Evolutionary conservation across 2,113 vertebrate species (phyloP).

Genomic region (Stigmatopora nigra): DNA sequence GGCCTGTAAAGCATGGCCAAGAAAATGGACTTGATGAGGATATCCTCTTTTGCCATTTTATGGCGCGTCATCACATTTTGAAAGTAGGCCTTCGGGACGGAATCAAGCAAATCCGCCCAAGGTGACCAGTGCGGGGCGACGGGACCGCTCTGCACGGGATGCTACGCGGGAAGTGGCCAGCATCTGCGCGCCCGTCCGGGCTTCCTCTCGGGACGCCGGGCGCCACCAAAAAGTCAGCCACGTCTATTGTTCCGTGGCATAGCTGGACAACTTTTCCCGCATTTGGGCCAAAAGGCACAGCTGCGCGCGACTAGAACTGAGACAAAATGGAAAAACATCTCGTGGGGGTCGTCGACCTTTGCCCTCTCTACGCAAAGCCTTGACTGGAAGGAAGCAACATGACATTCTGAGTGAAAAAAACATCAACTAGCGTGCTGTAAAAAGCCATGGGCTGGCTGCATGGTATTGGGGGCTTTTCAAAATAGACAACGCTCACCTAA

Average conservation of each 20-base stretch:
- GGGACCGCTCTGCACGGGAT: neutral
- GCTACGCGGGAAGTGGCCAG: neutral
- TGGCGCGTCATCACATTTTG: no score
- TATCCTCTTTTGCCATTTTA: no score
- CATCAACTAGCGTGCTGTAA: neutral
- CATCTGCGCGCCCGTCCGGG: neutral
- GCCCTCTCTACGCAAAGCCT: no score
- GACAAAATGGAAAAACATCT: no score
- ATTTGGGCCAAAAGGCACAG: neutral
- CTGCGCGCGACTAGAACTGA: no score
- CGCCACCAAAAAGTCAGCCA: constrained; percentile 15
- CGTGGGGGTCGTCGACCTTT: no score
- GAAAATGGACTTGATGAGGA: no score
- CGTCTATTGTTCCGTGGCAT: constrained; percentile 14
- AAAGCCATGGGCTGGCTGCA: neutral
- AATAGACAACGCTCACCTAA: neutral
- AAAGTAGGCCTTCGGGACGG: no score
- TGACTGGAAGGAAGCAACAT: neutral
- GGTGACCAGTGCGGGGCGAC: neutral
- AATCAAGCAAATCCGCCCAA: no score
- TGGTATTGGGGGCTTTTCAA: neutral
- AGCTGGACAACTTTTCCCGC: neutral
- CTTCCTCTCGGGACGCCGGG: constrained; percentile 38
- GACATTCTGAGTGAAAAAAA: neutral
- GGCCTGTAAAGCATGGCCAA: no score